These are phyloP conservation scores for Carabus problematicus DNA, from an alignment of 2,888 invertebrate species.

Conservation along the genomic window DNA sequence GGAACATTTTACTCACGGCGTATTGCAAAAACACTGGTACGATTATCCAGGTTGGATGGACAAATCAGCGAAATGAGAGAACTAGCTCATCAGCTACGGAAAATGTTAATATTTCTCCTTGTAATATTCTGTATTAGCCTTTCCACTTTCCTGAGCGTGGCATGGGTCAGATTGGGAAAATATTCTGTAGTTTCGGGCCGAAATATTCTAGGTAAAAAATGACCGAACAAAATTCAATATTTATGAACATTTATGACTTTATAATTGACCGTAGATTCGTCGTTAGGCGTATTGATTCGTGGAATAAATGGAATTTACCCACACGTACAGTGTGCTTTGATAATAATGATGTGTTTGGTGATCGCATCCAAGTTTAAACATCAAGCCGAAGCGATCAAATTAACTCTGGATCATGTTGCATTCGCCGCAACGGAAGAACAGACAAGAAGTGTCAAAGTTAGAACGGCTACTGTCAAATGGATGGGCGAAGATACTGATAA, in stretches of 20 bases:
- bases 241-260: too few species aligned
- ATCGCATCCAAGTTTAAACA: slow-evolving; percentile 3
- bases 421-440: slow-evolving; percentile 15
- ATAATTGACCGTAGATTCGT: not conserved
- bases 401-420: slow-evolving; percentile 16
- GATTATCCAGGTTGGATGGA: not conserved
- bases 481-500: slow-evolving; percentile 12
- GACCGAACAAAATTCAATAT: not conserved
- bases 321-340: not conserved
- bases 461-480: slow-evolving; percentile 16
- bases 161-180: not conserved
- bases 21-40: not conserved
- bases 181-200: too few species aligned
- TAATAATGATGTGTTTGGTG: slow-evolving; percentile 6
- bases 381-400: slow-evolving; percentile 22
- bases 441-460: slow-evolving; percentile 19
- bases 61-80: not conserved
- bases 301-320: not conserved
- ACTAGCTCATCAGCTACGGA: not conserved
- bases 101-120: not conserved
- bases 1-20: not conserved
- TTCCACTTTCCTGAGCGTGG: not conserved
- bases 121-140: not conserved
- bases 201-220: not conserved
- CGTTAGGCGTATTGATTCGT: slow-evolving; percentile 3